phyloP scores from a whole-genome alignment of 53 echinoderm and acorn worm genomes.

The Temnopleurus reevesii region DNA sequence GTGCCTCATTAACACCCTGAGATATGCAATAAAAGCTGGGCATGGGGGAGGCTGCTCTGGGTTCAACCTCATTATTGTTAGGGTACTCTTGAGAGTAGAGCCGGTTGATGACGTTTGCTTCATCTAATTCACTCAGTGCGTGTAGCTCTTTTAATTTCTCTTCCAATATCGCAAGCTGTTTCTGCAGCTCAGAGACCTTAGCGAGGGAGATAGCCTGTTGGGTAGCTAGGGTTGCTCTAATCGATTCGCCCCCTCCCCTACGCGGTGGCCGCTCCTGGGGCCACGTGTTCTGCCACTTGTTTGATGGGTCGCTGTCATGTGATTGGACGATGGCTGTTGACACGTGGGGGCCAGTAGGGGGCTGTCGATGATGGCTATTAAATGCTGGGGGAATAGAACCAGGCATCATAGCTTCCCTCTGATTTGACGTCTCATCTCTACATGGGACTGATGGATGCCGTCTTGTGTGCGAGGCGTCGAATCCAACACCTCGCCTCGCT shows the following conservation, averaged over 20 bases:
- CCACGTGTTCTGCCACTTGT: slow-evolving; percentile 66
- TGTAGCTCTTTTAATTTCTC: slow-evolving; percentile 55
- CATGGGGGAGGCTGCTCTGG: slow-evolving; percentile 21
- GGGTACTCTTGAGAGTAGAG: slow-evolving; percentile 6
- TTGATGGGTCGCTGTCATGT: slow-evolving; percentile 1
- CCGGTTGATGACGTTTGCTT: slow-evolving; percentile 31
- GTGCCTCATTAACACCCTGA: slow-evolving; percentile 55
- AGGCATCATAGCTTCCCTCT: background rate
- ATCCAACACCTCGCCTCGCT: background rate
- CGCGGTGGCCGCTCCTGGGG: slow-evolving; percentile 21
- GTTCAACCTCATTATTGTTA: slow-evolving; percentile 44
- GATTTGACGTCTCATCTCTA: background rate
- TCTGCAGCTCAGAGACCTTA: slow-evolving; percentile 47
- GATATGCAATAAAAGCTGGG: slow-evolving; percentile 63
- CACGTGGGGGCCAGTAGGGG: slow-evolving; percentile 22
- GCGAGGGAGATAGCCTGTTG: slow-evolving; percentile 53
- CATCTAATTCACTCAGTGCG: slow-evolving; percentile 36
- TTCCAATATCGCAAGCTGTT: slow-evolving; percentile 53
- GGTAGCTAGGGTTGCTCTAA: slow-evolving; percentile 46
- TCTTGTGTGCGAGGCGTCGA: slow-evolving; percentile 2
- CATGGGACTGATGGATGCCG: slow-evolving; percentile 9
- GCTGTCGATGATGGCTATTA: background rate
- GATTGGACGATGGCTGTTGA: slow-evolving; percentile 36
- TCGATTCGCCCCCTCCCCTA: slow-evolving; percentile 46
- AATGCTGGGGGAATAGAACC: background rate